These are phyloP conservation scores for Paradoxurus hermaphroditus DNA, from an alignment of 2,113 vertebrate genomes.

Conservation along the genomic window DNA sequence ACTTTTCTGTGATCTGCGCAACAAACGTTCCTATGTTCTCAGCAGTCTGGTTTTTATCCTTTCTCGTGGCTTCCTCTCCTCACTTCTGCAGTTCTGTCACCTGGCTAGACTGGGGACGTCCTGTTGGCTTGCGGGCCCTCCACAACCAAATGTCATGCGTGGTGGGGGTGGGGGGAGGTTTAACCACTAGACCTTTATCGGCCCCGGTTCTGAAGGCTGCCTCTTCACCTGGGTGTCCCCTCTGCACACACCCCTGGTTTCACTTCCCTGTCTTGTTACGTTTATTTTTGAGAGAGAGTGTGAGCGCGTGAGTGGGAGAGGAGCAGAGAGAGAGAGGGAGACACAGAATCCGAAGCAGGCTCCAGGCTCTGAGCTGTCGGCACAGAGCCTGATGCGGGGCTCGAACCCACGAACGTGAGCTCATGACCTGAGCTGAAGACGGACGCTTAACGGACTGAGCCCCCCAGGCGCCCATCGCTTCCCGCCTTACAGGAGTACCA, in stretches of 20 bases:
- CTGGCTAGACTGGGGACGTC: neutral
- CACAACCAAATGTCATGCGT: accelerated
- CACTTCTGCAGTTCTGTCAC: neutral
- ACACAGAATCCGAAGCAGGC: too few relatives aligned
- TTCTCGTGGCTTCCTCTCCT: neutral
- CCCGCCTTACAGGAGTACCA: neutral
- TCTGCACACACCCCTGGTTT: neutral
- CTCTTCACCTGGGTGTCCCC: accelerated
- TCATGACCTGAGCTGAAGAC: too few relatives aligned
- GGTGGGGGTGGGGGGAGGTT: accelerated
- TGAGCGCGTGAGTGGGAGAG: too few relatives aligned
- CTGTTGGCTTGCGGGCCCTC: accelerated
- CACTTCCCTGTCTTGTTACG: neutral
- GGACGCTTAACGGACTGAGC: too few relatives aligned
- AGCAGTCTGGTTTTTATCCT: neutral
- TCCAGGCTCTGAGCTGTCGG: too few relatives aligned
- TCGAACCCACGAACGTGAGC: too few relatives aligned
- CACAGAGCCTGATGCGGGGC: too few relatives aligned
- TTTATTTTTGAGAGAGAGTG: too few relatives aligned
- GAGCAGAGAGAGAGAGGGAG: too few relatives aligned
- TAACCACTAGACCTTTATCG: accelerated
- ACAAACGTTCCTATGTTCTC: neutral
- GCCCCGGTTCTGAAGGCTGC: neutral
- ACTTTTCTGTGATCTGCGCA: neutral
- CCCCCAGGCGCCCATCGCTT: too few relatives aligned